Evolutionary conservation across 92 coral and sea anemone genomes (phyloP), one percentile per base, ranked within the genome.

Genomic region (Zoanthus solanderi): DNA sequence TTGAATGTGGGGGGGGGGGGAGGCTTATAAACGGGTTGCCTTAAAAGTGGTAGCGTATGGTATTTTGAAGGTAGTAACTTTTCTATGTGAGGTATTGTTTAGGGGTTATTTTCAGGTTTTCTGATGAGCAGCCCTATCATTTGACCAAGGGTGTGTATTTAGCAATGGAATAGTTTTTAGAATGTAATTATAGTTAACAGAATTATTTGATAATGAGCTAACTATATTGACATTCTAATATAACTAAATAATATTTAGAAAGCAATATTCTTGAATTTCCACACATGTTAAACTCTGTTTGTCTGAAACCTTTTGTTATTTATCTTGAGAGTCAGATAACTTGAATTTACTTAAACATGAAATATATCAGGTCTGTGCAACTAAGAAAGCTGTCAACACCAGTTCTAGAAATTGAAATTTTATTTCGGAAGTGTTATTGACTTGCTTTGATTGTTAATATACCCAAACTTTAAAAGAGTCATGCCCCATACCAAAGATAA

Each of bases 231-330:
- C 54, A 72, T 72, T 4, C 53, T 72, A 42, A 37, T 37, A 72
- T 32, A 71, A 71, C 76, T 71, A 71, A 71, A 71, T 71, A 71
- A 34, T 71, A 2, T 63, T 63, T n/a, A 63, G 69, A 63, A 63
- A 63, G 5, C 31, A 72, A 72, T 46, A 75, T 75, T 75, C 2
- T 75, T 75, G 42, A 75, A 46, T 75, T 18, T 75, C 79, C 79
- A 75, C 37, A 75, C 79, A 75, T 75, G 79, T 48, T n/a, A 75
- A 75, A 47, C 79, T 75, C 60, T 47, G 79, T 73, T n/a, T 73
- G 78, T 75, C 79, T 75, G 34, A 75, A 75, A 75, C 79, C 61
- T 75, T 75, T 47, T 47, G 79, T 75, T 30, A 16, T 75, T 75
- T 75, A 75, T 47, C 61, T 47, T 18, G 79, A 75, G 79, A 75